These are phyloP conservation scores for Mormoops blainvillei DNA, from an alignment of 2,113 vertebrate species.

Conservation along the genomic window DNA sequence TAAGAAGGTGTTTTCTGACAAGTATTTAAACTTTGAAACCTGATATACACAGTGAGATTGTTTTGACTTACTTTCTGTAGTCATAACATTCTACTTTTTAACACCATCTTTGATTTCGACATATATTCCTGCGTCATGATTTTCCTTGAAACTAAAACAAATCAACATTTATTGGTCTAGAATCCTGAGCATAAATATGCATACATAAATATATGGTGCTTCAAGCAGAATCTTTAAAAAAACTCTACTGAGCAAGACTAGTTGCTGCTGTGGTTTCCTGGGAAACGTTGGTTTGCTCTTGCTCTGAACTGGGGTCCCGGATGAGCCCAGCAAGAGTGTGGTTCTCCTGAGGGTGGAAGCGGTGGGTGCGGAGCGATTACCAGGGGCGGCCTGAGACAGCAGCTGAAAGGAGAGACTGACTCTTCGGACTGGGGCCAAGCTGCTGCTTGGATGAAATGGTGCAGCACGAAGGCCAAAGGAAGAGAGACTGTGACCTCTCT, in stretches of 20 bases:
- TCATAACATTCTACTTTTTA: not conserved
- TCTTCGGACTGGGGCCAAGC: not conserved
- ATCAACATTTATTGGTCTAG: not conserved
- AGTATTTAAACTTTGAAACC: not conserved
- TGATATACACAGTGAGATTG: not conserved
- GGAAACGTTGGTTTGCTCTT: not conserved
- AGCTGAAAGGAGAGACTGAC: not conserved
- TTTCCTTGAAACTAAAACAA: slow-evolving; percentile 10
- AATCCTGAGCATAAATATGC: not conserved
- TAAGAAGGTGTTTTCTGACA: not conserved
- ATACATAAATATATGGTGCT: not conserved
- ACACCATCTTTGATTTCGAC: not conserved
- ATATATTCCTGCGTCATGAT: not conserved
- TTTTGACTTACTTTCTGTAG: not conserved
- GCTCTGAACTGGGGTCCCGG: not conserved
- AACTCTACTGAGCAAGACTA: too few relatives aligned
- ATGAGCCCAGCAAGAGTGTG: not conserved
- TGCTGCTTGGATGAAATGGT: not conserved
- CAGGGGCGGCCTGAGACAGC: not conserved
- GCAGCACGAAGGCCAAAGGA: not conserved
- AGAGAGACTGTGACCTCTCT: not conserved
- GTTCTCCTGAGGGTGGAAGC: not conserved
- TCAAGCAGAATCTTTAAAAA: too few relatives aligned
- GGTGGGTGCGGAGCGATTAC: not conserved
- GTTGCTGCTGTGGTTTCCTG: too few relatives aligned